A percentile compares a stretch with the other conserved stretches of the same genome.
Conservation (phyloP, 2,888 invertebrate species). For the Drosophila subsilvestris region DNA sequence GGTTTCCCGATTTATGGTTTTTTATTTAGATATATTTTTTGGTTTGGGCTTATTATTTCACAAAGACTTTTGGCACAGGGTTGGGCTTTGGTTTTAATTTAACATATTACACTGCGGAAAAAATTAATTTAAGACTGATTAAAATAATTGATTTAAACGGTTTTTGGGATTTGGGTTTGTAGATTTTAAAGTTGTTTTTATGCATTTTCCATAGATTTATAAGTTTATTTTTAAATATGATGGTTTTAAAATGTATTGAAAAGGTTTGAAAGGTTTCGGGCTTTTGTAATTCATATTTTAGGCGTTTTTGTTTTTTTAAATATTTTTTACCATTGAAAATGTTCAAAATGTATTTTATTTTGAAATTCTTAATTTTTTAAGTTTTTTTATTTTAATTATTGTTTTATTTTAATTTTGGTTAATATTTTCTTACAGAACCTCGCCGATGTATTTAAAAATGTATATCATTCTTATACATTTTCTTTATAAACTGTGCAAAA, state of each 20-base stretch:
- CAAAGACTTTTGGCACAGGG: conserved; percentile 44
- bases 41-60: conserved; percentile 29
- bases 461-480: background rate
- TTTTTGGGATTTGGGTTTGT: background rate
- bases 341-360: too few species aligned
- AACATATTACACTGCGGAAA: conserved; percentile 67
- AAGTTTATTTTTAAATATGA: background rate
- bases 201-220: background rate
- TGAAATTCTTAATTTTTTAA: too few species aligned
- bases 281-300: background rate
- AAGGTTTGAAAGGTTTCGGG: background rate
- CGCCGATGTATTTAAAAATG: background rate
- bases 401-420: too few species aligned
- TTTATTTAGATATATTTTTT: conserved; percentile 19
- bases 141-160: background rate
- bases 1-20: conserved; percentile 3
- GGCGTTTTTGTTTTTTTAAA: background rate
- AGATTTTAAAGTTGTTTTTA: background rate
- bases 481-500: conserved; percentile 19
- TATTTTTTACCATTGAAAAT: too few species aligned
- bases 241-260: too few species aligned
- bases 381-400: too few species aligned
- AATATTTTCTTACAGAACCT: background rate
- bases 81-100: conserved; percentile 50
- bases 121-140: background rate